Evolutionary conservation across 2,888 invertebrate genomes (phyloP), one percentile per base, ranked within the genome.

Genomic region (Cataglyphis rosenhaueri): DNA sequence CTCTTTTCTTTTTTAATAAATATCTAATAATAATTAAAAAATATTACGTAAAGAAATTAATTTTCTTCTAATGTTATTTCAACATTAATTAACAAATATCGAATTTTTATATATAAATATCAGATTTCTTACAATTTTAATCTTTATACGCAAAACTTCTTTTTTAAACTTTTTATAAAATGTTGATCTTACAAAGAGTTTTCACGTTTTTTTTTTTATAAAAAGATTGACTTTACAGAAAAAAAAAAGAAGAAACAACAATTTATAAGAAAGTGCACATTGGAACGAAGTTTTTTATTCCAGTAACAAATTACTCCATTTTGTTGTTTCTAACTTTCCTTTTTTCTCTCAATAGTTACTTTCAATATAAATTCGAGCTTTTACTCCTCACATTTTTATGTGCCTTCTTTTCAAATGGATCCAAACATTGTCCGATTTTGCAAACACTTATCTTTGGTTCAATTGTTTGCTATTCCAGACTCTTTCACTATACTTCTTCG

Each of bases 361-460:
- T 70, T 35, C 32, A 70, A 79, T 44, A 70, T 59, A 44, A 25
- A 79, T 59, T 70, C n/a, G 32, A 41, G 21, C 55, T 25, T 66
- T 66, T 18, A 18, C 25, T 35, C 25, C 8, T 59, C 18, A 59
- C 44, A 59, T 44, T 79, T 21, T 61, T 32, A 44, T 0, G 12
- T 41, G 32, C 52, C 18, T 70, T 9, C 41, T n/a, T 61, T 55
- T 21, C n/a, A 10, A 29, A 61, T 8, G 68, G 73, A 10, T 25
- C 21, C 65, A 76, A 78, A 61, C 64, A 70, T 61, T 32, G 61
- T 52, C 10, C 68, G 57, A 79, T 86, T 86, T 84, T 82, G 86
- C 76, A 66, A 76, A 61, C 83, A 82, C 73, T 86, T 84, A 84
- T 76, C 82, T 82, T 64, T 76, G 73, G 83, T 79, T 75, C 83